Base-by-base conservation (phyloP, 2,113 vertebrate species). In the Phycodurus eques region DNA sequence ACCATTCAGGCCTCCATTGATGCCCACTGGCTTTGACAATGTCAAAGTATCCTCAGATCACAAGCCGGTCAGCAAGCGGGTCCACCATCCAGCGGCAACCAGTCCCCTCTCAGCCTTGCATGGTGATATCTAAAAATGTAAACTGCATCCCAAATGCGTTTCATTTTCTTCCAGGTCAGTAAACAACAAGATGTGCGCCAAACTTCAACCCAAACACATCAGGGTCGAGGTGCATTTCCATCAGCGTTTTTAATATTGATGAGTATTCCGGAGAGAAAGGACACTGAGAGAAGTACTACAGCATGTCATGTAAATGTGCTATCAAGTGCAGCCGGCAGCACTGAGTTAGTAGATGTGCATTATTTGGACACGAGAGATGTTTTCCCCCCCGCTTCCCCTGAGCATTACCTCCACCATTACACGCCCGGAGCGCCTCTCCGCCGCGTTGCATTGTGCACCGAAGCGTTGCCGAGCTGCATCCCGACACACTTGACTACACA, bases 141-240 rank as follows among this genome's bases (percentile, higher is more conserved):
- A 68, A 54, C 66, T 68, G 72, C 59, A 69, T 53, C 47, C 47
- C 44, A 67, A 78, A 78, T 75, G 59, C 70, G 46, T 75, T 71
- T 69, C 68, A 33, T 74, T 88, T 77, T 44, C 82, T 88, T 91
- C 86, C 83, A 84, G 88, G 85, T 88, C 89, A 89, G 81, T 69
- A 80, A 87, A 73, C 77, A 67, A 56, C 53, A 22, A 56, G 53
- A 22, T n/a, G 53, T n/a, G 72, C 82, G 86, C 42, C 56, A 69
- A 70, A 64, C 56, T 53, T 14, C 71, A 71, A 73, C 78, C 67
- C 67, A 72, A 71, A 78, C 76, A 49, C 62, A 89, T 83, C 65
- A 73, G 80, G 82, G 68, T 83, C 65, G 67, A 67, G 60, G 61
- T 44, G 22, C 39, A 65, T 81, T 77, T 70, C 13, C 31, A 19